Base-by-base conservation (phyloP, 2,888 invertebrate species). In the Sinohyriopsis cumingii region DNA sequence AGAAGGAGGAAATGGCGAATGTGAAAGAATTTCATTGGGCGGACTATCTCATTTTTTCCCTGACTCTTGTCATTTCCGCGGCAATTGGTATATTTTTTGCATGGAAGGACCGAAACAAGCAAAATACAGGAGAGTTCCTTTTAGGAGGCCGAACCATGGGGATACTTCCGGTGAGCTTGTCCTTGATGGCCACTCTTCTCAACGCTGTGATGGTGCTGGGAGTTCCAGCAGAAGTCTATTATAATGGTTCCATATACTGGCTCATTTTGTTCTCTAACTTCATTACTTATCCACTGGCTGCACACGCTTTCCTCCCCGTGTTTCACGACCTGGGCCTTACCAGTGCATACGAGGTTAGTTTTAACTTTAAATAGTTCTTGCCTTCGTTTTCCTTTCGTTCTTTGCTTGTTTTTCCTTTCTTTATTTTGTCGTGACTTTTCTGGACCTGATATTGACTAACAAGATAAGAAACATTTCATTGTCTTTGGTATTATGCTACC, bases 231-330 rank as follows among this genome's bases (percentile, higher is more conserved):
- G 86, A 86, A 72, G 79, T 84, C 20, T 85, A 82, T 66, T 71
- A 78, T 33, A 72, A 76, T 60, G 84, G 84, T 20, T 94, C 95
- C 0, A 95, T 96, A 89, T 96, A 95, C 89, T 78, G 77, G 73
- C 68, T 83, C 59, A 75, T 84, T 45, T 71, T 73, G 87, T 79
- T 95, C 55, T 93, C 95, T 0, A 96, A 96, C 90, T 88, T 96
- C 54, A 87, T 95, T 20, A 95, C 94, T 12, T 95, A 95, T 7
- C 95, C 84, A 1, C 68, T 87, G 76, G 70, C 84, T 19, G 84
- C 84, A 0, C 81, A 85, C 66, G 74, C 84, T 22, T 86, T 84
- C 70, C 73, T 88, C 15, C 86, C 87, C 9, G 80, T 86, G 12
- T 86, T 84, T 71, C 82, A 86, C 72, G 76, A 77, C 25, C 75